Conservation (phyloP, 2,113 vertebrate genomes). For the Ovis aries region ARS-UI_Ramb_v3.0 NC_056068.1:10932501-10933000, state of each 20-base stretch:
- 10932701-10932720: background rate
- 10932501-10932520: background rate
- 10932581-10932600: background rate
- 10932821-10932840: background rate
- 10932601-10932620: background rate
- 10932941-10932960: background rate
- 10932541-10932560: background rate
- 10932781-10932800: background rate
- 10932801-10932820: background rate
- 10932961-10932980: background rate
- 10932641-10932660: background rate
- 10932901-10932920: background rate
- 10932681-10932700: background rate
- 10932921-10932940: background rate
- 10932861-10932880: background rate
- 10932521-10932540: too few relatives aligned
- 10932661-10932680: background rate
- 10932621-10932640: background rate
- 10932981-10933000: background rate
- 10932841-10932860: background rate
- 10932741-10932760: background rate
- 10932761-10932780: background rate
- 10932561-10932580: background rate
- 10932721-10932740: background rate
- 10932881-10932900: background rate